Base-by-base conservation (phyloP, 2,888 invertebrate species). In the Dioctria rufipes region DNA sequence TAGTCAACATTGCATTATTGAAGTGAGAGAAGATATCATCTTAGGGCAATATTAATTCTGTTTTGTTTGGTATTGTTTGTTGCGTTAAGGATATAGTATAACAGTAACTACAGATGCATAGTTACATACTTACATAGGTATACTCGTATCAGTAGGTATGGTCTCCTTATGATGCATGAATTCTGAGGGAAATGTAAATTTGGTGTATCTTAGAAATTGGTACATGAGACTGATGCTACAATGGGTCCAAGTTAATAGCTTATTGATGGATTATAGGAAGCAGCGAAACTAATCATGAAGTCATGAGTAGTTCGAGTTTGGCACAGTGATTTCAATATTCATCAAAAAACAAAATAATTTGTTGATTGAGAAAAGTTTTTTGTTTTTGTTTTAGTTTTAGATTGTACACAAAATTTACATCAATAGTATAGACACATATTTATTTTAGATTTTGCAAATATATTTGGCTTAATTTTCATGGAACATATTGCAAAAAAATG, bases 111-210 rank as follows among this genome's bases (percentile, higher is more conserved):
- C 25, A 25, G 25, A 25, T 25, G 25, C 42, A 58, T 51, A 58
- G 54, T 11, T 54, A 54, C 54, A 40, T 73, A 73, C 3, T 51
- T 71, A 73, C 39, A 54, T 39, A 58, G 37, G 13, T 5, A 6
- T n/a, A 5, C 13, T 49, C 25, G 3, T 67, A 46, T 13, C 39
- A 5, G 11, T 4, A 25, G 25, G 25, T 25, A 25, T 25, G 25
- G 9, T 6, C 37, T 43, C 43, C 37, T 69, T 69, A 46, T 69
- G 43, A 9, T 69, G 49, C 25, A 25, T 25, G 25, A 25, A 25
- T 25, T 25, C 69, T 49, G 49, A 51, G 73, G 73, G 58, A 73
- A 54, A 73, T 73, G 73, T 54, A 54, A 73, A 73, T 73, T 73
- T 54, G 13, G 67, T 43, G n/a, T 58, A 73, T 58, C 58, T 73